Evolutionary conservation across 2,797 vertebrate genomes (phyloP), one percentile per base, ranked within the genome.

Genomic region (Adrianichthys oophorus): DNA sequence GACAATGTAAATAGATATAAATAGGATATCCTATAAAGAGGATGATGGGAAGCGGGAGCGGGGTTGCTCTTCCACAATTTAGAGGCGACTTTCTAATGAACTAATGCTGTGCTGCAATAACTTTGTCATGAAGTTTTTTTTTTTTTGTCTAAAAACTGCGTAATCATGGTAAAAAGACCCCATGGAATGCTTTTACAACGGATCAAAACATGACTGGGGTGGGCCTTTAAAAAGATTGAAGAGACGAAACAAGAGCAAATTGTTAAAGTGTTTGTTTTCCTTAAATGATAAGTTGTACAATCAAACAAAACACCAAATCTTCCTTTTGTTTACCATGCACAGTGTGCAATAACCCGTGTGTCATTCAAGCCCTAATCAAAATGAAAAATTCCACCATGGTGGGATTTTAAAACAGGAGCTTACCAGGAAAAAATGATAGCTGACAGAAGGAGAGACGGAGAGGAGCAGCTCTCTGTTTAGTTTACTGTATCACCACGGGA

Each of bases 401-500:
- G n/a, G 17, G 14, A 23, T 16, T 47, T 37, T 53, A 44, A 23
- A 17, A 4, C 19, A 23, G 5, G 40, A 13, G 21, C 16, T 3
- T 50, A 48, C 23, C 32, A 23, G 42, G 17, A 13, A 7, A 24
- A 55, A 14, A 26, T 41, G 16, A 62, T 26, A 60, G 47, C 15
- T 55, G 12, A 55, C 7, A 56, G 26, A 63, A 15, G 4, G 52
- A 29, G 44, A 48, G 62, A 48, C 16, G 32, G 32, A 37, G 32
- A 37, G 32, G 7, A 7, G 61, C 47, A 56, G 48, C 32, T 26
- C 50, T 64, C 56, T n/a, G 12, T 52, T 66, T 53, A 54, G 42
- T 55, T 65, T 48, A 29, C 43, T 54, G 47, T 71, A 56, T 70
- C 65, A 61, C 65, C 18, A 45, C 41, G 45, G 52, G 65, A 82